Evolutionary conservation across 92 coral and sea anemone species (phyloP).

Genomic region (Zoanthus gigantus): DNA sequence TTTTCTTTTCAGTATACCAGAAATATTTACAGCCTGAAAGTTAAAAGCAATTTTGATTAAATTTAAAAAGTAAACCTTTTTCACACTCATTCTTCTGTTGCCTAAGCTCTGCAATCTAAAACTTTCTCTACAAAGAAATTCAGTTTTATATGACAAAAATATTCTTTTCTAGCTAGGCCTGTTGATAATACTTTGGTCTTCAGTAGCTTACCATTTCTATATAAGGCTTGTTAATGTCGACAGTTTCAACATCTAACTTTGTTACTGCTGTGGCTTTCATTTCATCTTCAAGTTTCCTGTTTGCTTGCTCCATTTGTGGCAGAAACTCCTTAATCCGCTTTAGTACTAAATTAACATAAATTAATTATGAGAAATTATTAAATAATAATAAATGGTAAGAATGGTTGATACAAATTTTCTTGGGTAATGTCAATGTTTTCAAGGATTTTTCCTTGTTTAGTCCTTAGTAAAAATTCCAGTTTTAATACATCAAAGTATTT

Average conservation of each 20-base stretch:
- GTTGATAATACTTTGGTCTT: not conserved
- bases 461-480: too few relatives aligned
- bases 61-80: too few relatives aligned
- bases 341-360: conserved; percentile 51
- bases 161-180: not conserved
- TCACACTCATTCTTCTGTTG: too few relatives aligned
- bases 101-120: too few relatives aligned
- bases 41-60: too few relatives aligned
- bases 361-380: not conserved
- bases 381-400: not conserved
- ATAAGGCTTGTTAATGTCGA: conserved; percentile 67
- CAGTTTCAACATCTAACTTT: conserved; percentile 75
- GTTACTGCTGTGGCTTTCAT: conserved; percentile 47
- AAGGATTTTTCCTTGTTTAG: not conserved
- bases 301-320: conserved; percentile 83
- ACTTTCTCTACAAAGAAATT: too few relatives aligned
- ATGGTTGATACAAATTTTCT: too few relatives aligned
- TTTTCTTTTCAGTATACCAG: too few relatives aligned
- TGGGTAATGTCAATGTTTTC: not conserved
- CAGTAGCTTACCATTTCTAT: conserved; percentile 79
- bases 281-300: conserved; percentile 71
- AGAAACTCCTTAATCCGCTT: conserved; percentile 71
- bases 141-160: not conserved
- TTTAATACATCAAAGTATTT: too few relatives aligned
- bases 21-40: too few relatives aligned